phyloP scores from a whole-genome alignment of 2,797 vertebrate genomes.

The Malacoctenus gilli region DNA sequence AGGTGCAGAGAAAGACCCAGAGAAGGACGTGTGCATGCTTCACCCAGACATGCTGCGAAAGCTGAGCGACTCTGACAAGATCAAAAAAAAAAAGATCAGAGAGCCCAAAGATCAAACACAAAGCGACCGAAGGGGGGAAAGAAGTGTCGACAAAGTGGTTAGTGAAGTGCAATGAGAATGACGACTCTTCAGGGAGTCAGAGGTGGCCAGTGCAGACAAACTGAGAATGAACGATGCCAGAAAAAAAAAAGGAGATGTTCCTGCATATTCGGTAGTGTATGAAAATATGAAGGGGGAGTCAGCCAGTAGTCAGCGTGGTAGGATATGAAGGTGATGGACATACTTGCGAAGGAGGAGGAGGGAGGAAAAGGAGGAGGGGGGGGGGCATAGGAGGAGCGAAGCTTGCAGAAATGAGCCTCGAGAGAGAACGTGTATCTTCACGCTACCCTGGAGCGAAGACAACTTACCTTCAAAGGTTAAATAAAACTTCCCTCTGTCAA shows the following conservation, averaged over 20 bases:
- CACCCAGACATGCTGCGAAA: constrained; percentile 60
- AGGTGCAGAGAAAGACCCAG: constrained; percentile 12
- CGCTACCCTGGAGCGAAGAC: constrained; percentile 76
- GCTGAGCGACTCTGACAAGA: constrained; percentile 47
- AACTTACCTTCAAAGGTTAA: constrained; percentile 99
- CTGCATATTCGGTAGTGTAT: constrained; percentile 15
- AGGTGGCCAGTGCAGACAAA: constrained; percentile 48
- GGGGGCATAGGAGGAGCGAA: constrained; percentile 35
- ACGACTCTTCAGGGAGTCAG: constrained; percentile 47
- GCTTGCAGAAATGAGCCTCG: constrained; percentile 71
- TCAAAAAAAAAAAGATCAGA: constrained; percentile 58
- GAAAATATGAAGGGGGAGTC: constrained; percentile 40
- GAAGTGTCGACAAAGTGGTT: constrained; percentile 52
- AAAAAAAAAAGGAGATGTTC: constrained; percentile 29
- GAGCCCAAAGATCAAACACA: constrained; percentile 51
- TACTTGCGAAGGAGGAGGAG: constrained; percentile 18
- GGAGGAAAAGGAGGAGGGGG: constrained; percentile 3
- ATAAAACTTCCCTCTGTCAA: constrained; percentile 99
- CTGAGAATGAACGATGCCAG: constrained; percentile 56
- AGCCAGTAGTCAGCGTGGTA: constrained; percentile 46
- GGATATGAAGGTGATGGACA: constrained; percentile 40
- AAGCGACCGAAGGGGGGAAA: constrained; percentile 25
- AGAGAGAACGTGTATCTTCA: constrained; percentile 52
- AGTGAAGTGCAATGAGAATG: constrained; percentile 55
- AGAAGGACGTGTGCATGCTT: constrained; percentile 58